phyloP scores from a whole-genome alignment of 2,113 vertebrate genomes.

The Gavialis gangeticus region DNA sequence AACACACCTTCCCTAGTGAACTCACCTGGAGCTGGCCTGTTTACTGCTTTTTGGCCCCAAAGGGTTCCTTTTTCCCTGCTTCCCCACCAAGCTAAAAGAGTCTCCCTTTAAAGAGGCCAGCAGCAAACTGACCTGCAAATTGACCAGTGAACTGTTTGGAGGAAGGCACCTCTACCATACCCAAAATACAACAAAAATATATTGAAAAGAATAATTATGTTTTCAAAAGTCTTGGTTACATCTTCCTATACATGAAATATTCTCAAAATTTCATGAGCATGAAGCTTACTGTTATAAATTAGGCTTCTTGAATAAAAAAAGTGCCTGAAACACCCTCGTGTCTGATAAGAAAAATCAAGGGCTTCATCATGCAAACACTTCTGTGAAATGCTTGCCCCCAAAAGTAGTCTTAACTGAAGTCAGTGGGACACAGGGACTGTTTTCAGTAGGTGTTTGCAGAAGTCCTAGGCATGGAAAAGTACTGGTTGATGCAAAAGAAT shows the following conservation, averaged over 20 bases:
- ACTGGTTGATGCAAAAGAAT: neutral
- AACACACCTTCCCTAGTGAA: no score
- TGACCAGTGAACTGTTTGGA: no score
- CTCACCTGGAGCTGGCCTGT: no score
- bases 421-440: neutral
- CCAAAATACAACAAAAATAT: slow-evolving; percentile 30
- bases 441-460: rapidly evolving
- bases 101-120: no score
- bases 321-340: neutral
- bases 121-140: no score
- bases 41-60: no score
- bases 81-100: no score
- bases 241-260: neutral
- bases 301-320: slow-evolving; percentile 15
- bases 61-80: no score
- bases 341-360: neutral
- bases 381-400: neutral
- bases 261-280: slow-evolving; percentile 49
- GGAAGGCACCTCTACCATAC: slow-evolving; percentile 20
- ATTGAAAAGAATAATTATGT: slow-evolving; percentile 62
- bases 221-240: slow-evolving; percentile 36
- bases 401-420: neutral
- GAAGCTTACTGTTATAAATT: neutral
- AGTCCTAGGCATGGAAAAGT: neutral
- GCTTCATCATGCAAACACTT: neutral